Percentiles rank a stretch among this genome's conserved stretches.
Evolutionary conservation across 2,888 invertebrate genomes (phyloP).

Genomic region (Glomeris marginata): DNA sequence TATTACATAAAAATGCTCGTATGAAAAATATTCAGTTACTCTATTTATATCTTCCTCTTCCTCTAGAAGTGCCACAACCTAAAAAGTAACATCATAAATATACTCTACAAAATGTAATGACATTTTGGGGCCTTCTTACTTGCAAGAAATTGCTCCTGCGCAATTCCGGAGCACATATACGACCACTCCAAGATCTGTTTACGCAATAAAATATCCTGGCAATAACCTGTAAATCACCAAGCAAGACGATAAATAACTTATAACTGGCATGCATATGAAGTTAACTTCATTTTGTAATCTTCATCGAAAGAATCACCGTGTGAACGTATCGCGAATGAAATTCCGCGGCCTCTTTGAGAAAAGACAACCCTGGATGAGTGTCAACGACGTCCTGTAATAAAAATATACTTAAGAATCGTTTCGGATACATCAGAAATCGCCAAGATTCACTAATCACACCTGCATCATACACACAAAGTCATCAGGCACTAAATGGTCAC

Average conservation of each 20-base stretch:
- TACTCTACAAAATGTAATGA: background rate
- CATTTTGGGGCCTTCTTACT: conserved; percentile 26
- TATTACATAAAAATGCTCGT: conserved; percentile 99
- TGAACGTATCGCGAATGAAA: conserved; percentile 98
- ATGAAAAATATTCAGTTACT: conserved; percentile 59
- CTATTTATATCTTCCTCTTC: conserved; percentile 97
- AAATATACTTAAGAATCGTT: too few relatives aligned
- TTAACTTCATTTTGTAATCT: too few relatives aligned
- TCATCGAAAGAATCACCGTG: too few relatives aligned
- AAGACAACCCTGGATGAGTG: conserved; percentile 91
- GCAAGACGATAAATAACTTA: background rate
- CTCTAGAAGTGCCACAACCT: conserved; percentile 56
- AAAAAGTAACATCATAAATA: conserved; percentile 14
- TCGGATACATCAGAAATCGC: too few relatives aligned
- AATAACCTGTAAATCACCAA: conserved; percentile 52
- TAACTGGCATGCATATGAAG: too few relatives aligned
- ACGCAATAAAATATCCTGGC: conserved; percentile 95
- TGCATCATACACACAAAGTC: conserved; percentile 79
- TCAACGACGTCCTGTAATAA: conserved; percentile 82
- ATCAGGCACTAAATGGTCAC: conserved; percentile 46
- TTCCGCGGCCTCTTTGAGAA: conserved; percentile 93
- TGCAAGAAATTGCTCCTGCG: conserved; percentile 73
- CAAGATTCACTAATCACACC: conserved; percentile 21
- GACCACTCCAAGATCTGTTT: conserved; percentile 92
- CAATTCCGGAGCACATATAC: conserved; percentile 73